Percentiles rank a stretch among this genome's conserved stretches.
These are phyloP conservation scores for Acanthosoma haemorrhoidale DNA, from an alignment of 2,888 invertebrate species.

Conservation along the genomic window DNA sequence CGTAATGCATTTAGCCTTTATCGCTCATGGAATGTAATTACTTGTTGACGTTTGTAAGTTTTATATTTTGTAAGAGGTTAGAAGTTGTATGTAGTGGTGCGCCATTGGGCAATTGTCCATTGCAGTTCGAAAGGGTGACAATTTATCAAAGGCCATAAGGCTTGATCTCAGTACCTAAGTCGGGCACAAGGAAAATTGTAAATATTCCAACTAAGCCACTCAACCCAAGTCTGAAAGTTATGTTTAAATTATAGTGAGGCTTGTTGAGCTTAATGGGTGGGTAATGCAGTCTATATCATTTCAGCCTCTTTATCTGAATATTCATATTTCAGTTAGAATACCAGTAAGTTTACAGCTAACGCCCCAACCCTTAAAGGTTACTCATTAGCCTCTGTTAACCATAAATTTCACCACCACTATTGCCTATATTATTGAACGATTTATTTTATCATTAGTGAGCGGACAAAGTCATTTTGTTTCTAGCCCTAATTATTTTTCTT, in stretches of 20 bases:
- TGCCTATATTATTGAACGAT: no score
- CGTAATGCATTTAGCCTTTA: conserved; percentile 25
- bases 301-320: background rate
- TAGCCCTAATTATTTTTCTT: no score
- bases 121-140: conserved; percentile 18
- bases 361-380: no score
- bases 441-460: no score
- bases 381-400: no score
- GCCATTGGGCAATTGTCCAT: background rate
- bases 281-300: background rate
- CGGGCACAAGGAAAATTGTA: conserved; percentile 27
- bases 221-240: conserved; percentile 23
- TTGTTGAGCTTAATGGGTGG: conserved; percentile 8
- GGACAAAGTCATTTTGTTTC: no score
- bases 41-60: conserved; percentile 13
- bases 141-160: conserved; percentile 22
- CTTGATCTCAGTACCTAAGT: conserved; percentile 28
- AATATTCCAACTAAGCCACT: conserved; percentile 23
- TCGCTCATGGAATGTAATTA: conserved; percentile 21
- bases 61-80: conserved; percentile 15
- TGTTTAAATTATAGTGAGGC: conserved; percentile 8
- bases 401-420: no score
- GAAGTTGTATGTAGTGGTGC: background rate
- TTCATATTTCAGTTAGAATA: no score
- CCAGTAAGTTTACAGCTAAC: no score